Percentiles rank a stretch among this genome's conserved stretches.
phyloP scores from a whole-genome alignment of 92 coral and sea anemone genomes.

The Paramuricea clavata region DNA sequence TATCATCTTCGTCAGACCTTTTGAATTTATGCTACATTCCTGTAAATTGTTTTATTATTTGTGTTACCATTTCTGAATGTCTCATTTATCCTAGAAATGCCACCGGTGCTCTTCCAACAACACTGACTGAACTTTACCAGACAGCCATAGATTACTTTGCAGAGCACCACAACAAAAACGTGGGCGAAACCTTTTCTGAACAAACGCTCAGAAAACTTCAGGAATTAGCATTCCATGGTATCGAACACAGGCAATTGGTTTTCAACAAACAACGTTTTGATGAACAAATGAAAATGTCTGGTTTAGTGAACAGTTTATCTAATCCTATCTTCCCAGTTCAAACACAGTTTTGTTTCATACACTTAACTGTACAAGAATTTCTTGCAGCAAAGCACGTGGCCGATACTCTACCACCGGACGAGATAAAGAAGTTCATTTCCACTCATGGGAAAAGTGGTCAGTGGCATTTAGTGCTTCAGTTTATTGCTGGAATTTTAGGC shows the following conservation, averaged over 20 bases:
- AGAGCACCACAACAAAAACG: not conserved
- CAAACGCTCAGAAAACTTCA: not conserved
- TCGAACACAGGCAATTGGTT: not conserved
- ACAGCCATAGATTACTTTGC: not conserved
- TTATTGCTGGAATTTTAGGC: too few species aligned
- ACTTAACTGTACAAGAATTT: too few species aligned
- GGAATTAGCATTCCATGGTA: not conserved
- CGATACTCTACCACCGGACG: too few species aligned
- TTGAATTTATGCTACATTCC: slow-evolving; percentile 68
- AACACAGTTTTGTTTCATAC: too few species aligned
- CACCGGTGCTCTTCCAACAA: too few species aligned
- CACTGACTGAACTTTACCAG: too few species aligned
- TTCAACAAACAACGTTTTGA: not conserved
- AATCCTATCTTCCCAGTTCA: not conserved
- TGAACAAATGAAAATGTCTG: not conserved
- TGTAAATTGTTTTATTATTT: too few species aligned
- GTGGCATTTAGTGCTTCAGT: too few species aligned
- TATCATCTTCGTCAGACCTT: slow-evolving; percentile 37
- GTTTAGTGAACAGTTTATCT: not conserved
- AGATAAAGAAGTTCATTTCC: too few species aligned
- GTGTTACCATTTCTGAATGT: slow-evolving; percentile 3
- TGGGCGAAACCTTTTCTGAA: not conserved
- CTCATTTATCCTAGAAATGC: not conserved
- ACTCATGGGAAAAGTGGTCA: too few species aligned
- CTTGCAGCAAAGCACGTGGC: too few species aligned